Evolutionary conservation across 1,140 invertebrate genomes (phyloP), one percentile per base, ranked within the genome.

Genomic region (Solen grandis): DNA sequence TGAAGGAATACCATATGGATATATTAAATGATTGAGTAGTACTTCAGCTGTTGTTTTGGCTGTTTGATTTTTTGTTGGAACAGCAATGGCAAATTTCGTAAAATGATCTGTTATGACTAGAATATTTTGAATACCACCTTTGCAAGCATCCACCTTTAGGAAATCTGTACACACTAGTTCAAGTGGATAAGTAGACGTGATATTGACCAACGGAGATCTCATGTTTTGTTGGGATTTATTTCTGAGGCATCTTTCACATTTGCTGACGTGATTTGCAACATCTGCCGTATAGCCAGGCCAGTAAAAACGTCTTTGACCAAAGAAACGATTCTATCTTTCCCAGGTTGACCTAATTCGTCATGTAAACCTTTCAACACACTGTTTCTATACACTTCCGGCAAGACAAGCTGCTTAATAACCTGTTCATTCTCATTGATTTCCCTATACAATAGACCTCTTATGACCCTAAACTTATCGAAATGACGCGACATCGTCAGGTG

Each of bases 51-150:
- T 81, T 63, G 70, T 75, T 29, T 22, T 41, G 22, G 68, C 78
- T 13, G 55, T 74, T 36, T 75, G 69, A 63, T 81, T 76, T 29
- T 57, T 81, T 10, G 70, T 81, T 16, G 78, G 33, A 16, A 81
- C 52, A 55, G 78, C 77, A 41, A 59, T 5, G 10, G 77, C 27
- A 35, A 35, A 75, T 27, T 75, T 74, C 14, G 78, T 77, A 54
- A 81, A 81, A 36, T 73, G 38, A 70, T 79, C 76, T 19, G 66
- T 79, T 10, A 79, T 79, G 27, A 79, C 76, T 19, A 79, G 38
- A 4, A 79, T 33, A 8, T 65, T 22, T 33, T 29, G 5, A 35
- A 60, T 19, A 19, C 54, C 57, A 22, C 54, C 57, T 62, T 75
- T 75, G 19, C 25, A 75, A 13, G 55, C 19, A 25, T 63, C 55